Percentiles rank a stretch among this genome's conserved stretches.
Conservation (phyloP, 2,888 invertebrate species). For the Catocala sponsa region DNA sequence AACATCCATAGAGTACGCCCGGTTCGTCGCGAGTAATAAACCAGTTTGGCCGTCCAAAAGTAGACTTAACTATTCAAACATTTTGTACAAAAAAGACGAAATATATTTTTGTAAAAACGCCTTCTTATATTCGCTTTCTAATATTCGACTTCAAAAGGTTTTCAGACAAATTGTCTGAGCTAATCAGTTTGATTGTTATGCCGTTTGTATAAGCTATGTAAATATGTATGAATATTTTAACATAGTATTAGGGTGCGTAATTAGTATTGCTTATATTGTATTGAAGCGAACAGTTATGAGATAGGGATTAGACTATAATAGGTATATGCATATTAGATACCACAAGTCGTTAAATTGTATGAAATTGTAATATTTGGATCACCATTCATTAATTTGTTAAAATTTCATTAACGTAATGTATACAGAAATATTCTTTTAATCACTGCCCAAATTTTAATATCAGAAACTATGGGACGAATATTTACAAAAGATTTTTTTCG, state of each 20-base stretch:
- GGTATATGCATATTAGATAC: not conserved
- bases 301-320: not conserved
- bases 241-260: not conserved
- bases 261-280: slow-evolving; percentile 11
- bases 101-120: not conserved
- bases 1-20: slow-evolving; percentile 14
- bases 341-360: not conserved
- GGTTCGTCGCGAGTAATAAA: slow-evolving; percentile 53
- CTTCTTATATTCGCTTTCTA: not conserved
- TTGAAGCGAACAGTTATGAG: slow-evolving; percentile 1
- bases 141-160: slow-evolving; percentile 31
- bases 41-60: slow-evolving; percentile 46
- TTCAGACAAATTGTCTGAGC: slow-evolving; percentile 12
- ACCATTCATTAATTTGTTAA: too few species aligned
- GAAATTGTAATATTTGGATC: too few species aligned
- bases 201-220: slow-evolving; percentile 26
- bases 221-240: slow-evolving; percentile 19
- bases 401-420: too few species aligned
- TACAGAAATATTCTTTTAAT: too few species aligned
- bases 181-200: slow-evolving; percentile 29
- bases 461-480: too few species aligned
- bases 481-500: too few species aligned
- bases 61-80: slow-evolving; percentile 45
- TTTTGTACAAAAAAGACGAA: slow-evolving; percentile 11
- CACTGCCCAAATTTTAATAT: too few species aligned